A percentile compares a stretch with the other conserved stretches of the same genome.
phyloP scores from a whole-genome alignment of 2,113 vertebrate species.

The Bubo scandiacus region DNA sequence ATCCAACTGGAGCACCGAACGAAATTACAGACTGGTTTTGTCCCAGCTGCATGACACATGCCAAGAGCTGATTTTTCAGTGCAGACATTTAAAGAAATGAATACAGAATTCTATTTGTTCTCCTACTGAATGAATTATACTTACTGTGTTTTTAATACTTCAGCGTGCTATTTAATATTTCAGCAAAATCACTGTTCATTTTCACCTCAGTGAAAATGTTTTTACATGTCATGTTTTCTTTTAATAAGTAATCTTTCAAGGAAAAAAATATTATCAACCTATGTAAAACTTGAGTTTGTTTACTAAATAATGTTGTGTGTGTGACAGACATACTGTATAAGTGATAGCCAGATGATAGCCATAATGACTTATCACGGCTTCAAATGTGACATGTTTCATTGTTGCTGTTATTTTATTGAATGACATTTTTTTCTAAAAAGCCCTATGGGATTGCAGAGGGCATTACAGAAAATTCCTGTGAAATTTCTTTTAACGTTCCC shows the following conservation, averaged over 20 bases:
- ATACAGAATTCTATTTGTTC: slow-evolving; percentile 26
- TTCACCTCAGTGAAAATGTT: neutral
- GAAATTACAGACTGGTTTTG: slow-evolving; percentile 33
- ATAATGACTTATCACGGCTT: neutral
- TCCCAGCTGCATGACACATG: slow-evolving; percentile 15
- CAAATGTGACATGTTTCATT: neutral
- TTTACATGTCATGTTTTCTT: neutral
- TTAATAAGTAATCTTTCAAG: neutral
- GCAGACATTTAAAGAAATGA: slow-evolving; percentile 33
- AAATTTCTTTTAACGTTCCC: neutral
- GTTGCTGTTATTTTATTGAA: neutral
- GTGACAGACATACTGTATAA: neutral
- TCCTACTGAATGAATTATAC: neutral
- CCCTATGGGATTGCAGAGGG: neutral
- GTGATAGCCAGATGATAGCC: neutral
- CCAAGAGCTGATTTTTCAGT: slow-evolving; percentile 33
- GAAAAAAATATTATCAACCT: neutral
- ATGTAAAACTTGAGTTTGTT: neutral
- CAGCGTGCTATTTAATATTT: neutral
- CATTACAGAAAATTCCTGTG: neutral
- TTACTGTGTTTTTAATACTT: neutral
- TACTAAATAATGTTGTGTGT: neutral
- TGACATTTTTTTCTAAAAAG: neutral
- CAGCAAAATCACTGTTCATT: neutral
- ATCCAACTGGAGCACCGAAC: slow-evolving; percentile 32